phyloP scores from a whole-genome alignment of 1,140 invertebrate genomes.

The Harpegnathos saltator region DNA sequence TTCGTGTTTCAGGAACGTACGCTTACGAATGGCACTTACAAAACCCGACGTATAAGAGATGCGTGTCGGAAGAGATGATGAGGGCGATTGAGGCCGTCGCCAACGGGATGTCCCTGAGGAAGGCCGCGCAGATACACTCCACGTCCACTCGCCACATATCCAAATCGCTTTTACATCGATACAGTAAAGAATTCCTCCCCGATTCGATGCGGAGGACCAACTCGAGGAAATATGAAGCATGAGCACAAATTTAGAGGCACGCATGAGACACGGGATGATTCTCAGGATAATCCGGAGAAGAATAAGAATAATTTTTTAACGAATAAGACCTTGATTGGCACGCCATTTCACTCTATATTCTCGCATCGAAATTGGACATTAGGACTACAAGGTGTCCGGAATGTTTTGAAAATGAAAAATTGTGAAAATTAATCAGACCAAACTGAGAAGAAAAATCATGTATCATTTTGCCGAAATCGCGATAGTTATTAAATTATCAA shows the following conservation, averaged over 20 bases:
- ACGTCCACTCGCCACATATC: too few species aligned
- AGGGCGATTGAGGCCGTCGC: slow-evolving; percentile 77
- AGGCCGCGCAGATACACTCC: slow-evolving; percentile 75
- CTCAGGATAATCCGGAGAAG: too few species aligned
- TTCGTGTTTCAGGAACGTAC: too few species aligned
- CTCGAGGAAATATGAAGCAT: slow-evolving; percentile 48
- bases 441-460: too few species aligned
- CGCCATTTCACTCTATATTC: background rate
- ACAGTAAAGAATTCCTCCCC: slow-evolving; percentile 74
- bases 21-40: background rate
- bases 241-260: too few species aligned
- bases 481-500: too few species aligned
- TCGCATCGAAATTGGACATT: background rate
- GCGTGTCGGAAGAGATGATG: slow-evolving; percentile 57
- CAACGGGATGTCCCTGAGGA: slow-evolving; percentile 81
- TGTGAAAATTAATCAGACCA: too few species aligned
- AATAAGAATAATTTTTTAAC: too few species aligned
- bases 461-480: too few species aligned
- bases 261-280: background rate
- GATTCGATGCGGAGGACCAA: slow-evolving; percentile 35
- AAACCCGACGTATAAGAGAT: slow-evolving; percentile 47
- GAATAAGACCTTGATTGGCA: background rate
- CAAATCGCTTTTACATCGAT: slow-evolving; percentile 80
- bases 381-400: background rate
- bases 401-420: too few species aligned